Conservation (phyloP, 2,113 vertebrate genomes). For the Formicarius rufipectus region DNA sequence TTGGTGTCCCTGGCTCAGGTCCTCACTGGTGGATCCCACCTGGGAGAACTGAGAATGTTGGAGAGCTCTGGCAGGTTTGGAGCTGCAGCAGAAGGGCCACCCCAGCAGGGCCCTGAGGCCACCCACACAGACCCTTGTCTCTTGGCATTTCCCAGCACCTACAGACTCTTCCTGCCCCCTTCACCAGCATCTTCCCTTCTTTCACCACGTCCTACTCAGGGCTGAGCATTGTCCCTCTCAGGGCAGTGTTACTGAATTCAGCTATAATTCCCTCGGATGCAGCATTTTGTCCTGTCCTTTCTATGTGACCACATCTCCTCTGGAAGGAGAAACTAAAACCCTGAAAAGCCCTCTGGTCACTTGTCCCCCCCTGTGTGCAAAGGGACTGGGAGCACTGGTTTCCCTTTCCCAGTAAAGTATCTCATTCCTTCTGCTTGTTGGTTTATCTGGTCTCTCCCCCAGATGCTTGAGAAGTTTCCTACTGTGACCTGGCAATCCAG, state of each 20-base stretch:
- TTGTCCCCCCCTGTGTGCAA: accelerated
- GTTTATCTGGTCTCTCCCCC: not conserved
- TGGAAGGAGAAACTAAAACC: not conserved
- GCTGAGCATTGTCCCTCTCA: not conserved
- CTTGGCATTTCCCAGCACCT: not conserved
- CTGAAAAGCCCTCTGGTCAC: not conserved
- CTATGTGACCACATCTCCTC: not conserved
- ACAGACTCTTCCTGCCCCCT: not conserved
- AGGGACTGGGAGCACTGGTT: not conserved
- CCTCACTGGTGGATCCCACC: not conserved
- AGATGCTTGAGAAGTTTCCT: not conserved
- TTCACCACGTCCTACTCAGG: accelerated
- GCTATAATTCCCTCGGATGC: accelerated
- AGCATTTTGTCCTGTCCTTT: not conserved
- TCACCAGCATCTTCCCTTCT: not conserved
- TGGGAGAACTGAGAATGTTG: not conserved
- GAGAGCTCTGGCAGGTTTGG: not conserved
- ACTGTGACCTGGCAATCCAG: not conserved
- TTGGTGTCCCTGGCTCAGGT: not conserved
- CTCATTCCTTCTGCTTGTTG: not conserved
- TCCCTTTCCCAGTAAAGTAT: not conserved
- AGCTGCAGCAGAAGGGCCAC: not conserved
- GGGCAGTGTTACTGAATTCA: not conserved
- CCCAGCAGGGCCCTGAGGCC: not conserved
- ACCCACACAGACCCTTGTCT: not conserved